Percentiles rank a stretch among this genome's conserved stretches.
Evolutionary conservation across 2,113 vertebrate species (phyloP).

Genomic region (Pyrgilauda ruficollis): DNA sequence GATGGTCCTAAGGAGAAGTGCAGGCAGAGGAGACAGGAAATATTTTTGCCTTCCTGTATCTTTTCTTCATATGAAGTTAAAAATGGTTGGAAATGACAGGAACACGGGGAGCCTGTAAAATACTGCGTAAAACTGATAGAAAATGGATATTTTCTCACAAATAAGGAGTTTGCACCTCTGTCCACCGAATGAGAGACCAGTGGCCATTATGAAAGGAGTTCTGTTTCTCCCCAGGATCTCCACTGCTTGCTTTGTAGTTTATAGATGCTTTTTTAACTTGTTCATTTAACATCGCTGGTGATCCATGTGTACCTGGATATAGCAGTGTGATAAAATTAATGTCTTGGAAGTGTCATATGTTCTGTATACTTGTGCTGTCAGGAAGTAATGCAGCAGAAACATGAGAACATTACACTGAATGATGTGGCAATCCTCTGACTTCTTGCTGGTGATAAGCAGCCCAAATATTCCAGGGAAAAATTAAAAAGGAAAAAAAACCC

Average conservation of each 20-base stretch:
- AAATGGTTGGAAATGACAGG: background rate
- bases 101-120: background rate
- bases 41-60: background rate
- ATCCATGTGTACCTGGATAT: background rate
- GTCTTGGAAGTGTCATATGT: background rate
- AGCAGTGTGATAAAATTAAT: background rate
- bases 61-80: background rate
- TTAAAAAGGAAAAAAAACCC: background rate
- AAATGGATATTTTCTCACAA: background rate
- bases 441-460: background rate
- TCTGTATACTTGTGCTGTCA: background rate
- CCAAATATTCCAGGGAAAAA: background rate
- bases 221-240: background rate
- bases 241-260: background rate
- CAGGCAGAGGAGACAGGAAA: background rate
- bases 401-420: background rate
- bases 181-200: background rate
- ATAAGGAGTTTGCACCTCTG: accelerated
- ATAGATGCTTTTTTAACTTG: background rate
- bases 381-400: background rate
- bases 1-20: background rate
- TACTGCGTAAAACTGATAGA: background rate
- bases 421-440: background rate
- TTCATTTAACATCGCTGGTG: background rate
- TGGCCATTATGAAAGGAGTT: background rate